Evolutionary conservation across 2,888 invertebrate genomes (phyloP), one percentile per base, ranked within the genome.

Genomic region (Mythimna pallens): DNA sequence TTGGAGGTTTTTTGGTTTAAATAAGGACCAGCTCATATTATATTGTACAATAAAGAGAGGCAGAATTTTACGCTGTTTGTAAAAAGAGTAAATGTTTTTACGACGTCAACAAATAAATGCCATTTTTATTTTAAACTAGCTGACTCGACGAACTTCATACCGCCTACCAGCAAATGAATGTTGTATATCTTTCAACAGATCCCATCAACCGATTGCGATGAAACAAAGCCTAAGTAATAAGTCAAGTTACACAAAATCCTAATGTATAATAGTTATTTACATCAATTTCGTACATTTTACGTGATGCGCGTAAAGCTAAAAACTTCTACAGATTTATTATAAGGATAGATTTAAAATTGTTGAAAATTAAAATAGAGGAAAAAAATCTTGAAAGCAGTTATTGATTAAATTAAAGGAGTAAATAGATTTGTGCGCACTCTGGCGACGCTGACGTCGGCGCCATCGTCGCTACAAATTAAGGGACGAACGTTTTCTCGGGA

Each of bases 371-470:
- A 81, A 62, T 68, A 47, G 25, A 40, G 5, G 22, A 20, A 43
- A 58, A 58, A 30, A 43, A 9, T 22, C 14, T 43, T 34, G 47
- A 40, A 20, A 73, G 63, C 58, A 69, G 66, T 72, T 76, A 71
- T 77, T 76, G 73, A 82, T 84, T 81, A 67, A 73, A 78, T 80
- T 84, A 76, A 43, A 62, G 3, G 59, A 20, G 7, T 61, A 86
- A 78, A 81, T 81, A 70, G 80, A 80, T 86, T 83, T 64, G 12
- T 67, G 57, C 36, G 68, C 75, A 52, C 68, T 34, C 47, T 40
- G 20, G 6, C 65, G 64, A 10, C 20, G 50, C 50, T 20, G 50
- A 20, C 43, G 43, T 59, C 66, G 34, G n/a, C 54, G 25, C 67
- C 78, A 20, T 36, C 79, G 43, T 65, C 70, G 59, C 22, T 73